Conservation (phyloP, 2,888 invertebrate genomes). For the Athrips mouffetella region DNA sequence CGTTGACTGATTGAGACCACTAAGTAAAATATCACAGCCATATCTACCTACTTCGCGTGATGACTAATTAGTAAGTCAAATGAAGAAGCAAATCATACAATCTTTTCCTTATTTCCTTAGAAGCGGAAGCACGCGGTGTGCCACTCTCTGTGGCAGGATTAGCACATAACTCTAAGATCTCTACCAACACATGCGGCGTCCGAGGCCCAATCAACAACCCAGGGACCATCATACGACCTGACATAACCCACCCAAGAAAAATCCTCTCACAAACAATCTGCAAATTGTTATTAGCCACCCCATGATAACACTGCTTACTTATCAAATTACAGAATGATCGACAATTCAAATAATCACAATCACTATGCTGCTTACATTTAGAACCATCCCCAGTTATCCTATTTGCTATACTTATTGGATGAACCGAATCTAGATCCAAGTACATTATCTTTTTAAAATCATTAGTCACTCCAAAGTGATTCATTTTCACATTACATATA, state of each 20-base stretch:
- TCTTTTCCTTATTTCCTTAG: conserved; percentile 65
- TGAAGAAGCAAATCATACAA: conserved; percentile 74
- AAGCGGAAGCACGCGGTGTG: conserved; percentile 63
- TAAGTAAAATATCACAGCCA: conserved; percentile 14
- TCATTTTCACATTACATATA: conserved; percentile 83
- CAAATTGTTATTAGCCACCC: conserved; percentile 81
- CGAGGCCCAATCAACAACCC: conserved; percentile 79
- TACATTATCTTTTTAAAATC: conserved; percentile 77
- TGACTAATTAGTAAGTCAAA: conserved; percentile 21
- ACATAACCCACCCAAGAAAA: conserved; percentile 81
- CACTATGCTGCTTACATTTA: conserved; percentile 76
- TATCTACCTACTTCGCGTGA: conserved; percentile 14
- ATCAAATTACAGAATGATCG: conserved; percentile 77
- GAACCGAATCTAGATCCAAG: conserved; percentile 81
- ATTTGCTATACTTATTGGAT: conserved; percentile 74
- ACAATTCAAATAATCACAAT: conserved; percentile 84
- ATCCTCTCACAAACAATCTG: conserved; percentile 83
- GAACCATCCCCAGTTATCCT: conserved; percentile 63
- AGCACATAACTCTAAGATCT: conserved; percentile 78
- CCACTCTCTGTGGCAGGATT: conserved; percentile 70
- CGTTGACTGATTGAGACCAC: not conserved
- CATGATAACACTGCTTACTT: conserved; percentile 71
- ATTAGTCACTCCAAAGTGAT: conserved; percentile 80
- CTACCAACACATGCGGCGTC: conserved; percentile 77
- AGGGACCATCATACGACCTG: conserved; percentile 79